These are phyloP conservation scores for Rhynchonycteris naso DNA, from an alignment of 2,797 vertebrate species.

Conservation along the genomic window DNA sequence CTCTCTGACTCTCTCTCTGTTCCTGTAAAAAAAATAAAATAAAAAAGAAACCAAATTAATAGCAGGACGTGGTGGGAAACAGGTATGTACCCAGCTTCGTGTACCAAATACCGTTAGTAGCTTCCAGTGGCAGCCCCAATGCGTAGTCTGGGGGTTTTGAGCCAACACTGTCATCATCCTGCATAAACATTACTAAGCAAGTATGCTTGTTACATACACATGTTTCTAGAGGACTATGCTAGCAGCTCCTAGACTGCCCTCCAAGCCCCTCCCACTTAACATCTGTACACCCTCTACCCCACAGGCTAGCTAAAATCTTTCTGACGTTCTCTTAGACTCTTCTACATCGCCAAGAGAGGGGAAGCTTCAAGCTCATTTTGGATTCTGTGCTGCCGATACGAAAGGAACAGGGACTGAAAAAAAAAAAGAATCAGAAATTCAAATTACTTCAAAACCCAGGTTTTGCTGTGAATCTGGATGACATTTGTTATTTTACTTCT, in stretches of 20 bases:
- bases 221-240: background rate
- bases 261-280: background rate
- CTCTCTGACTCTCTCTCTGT: too few relatives aligned
- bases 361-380: background rate
- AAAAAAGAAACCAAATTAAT: background rate
- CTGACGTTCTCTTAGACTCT: background rate
- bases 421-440: background rate
- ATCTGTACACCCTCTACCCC: background rate
- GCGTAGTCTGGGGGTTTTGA: background rate
- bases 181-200: background rate
- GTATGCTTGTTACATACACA: background rate
- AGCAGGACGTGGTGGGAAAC: background rate
- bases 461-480: background rate
- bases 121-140: background rate
- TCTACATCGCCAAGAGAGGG: background rate
- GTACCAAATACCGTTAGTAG: background rate
- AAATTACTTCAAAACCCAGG: background rate
- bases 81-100: background rate
- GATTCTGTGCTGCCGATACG: background rate
- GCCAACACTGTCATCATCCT: background rate
- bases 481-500: constrained; percentile 17
- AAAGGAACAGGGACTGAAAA: background rate
- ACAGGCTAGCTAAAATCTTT: background rate
- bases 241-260: background rate
- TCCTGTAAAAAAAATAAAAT: too few relatives aligned